These are phyloP conservation scores for Okamejei kenojei DNA, from an alignment of 2,797 vertebrate species.

Conservation along the genomic window DNA sequence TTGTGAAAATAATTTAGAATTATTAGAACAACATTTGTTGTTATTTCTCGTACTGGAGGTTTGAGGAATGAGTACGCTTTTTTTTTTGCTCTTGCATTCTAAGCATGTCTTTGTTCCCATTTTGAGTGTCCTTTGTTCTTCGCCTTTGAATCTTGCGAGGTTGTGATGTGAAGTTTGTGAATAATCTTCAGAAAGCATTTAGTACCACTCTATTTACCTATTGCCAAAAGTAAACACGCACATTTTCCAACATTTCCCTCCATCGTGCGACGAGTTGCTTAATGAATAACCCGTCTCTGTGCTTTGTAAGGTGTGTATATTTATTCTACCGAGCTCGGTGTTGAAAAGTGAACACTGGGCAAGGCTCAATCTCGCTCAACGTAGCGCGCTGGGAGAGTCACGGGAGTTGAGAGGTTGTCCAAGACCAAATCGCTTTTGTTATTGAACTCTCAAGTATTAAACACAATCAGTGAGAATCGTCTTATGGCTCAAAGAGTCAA, in stretches of 20 bases:
- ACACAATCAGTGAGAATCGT: background rate
- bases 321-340: background rate
- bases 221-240: background rate
- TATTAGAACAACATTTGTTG: background rate
- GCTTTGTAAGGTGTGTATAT: background rate
- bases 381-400: background rate
- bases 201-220: background rate
- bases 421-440: background rate
- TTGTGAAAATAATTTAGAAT: background rate
- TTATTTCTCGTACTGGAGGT: background rate
- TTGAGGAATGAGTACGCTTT: background rate
- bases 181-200: background rate
- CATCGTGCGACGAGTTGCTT: background rate
- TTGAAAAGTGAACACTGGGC: background rate
- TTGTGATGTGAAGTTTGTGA: background rate
- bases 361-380: background rate
- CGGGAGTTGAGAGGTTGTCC: background rate
- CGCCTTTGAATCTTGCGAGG: background rate
- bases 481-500: background rate
- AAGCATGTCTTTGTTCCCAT: too few relatives aligned
- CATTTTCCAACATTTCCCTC: background rate
- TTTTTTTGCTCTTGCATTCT: background rate
- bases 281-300: background rate
- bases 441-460: background rate
- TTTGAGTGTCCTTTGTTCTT: background rate